Conservation (phyloP, 2,888 invertebrate species). For the Petrophora chlorosata region DNA sequence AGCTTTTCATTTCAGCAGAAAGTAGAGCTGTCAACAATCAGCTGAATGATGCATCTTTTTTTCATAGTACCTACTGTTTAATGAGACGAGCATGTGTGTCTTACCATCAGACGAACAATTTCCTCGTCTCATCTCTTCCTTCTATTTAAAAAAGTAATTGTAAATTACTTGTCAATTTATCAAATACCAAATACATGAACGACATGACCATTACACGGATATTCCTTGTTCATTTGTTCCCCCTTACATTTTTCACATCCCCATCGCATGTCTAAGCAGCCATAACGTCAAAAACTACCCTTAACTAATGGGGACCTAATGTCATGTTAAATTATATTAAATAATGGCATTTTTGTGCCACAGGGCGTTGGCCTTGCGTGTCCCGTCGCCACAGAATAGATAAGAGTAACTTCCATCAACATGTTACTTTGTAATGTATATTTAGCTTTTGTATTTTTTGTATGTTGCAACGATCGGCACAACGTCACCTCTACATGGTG, state of each 20-base stretch:
- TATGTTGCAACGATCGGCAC: too few species aligned
- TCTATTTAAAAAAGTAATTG: too few species aligned
- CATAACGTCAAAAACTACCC: slow-evolving; percentile 28
- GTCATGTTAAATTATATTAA: slow-evolving; percentile 52
- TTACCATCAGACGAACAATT: too few species aligned
- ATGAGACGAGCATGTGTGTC: too few species aligned
- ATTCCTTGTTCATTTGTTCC: neutral
- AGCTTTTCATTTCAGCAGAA: too few species aligned
- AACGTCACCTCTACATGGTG: too few species aligned
- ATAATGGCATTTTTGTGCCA: slow-evolving; percentile 50
- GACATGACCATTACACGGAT: neutral
- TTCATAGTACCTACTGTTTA: too few species aligned
- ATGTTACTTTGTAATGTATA: neutral
- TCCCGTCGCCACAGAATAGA: slow-evolving; percentile 7
- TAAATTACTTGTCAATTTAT: too few species aligned
- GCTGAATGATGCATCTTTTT: too few species aligned
- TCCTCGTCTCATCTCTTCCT: too few species aligned
- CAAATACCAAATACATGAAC: neutral
- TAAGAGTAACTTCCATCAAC: neutral
- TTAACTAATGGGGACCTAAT: slow-evolving; percentile 41
- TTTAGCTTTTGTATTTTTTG: neutral
- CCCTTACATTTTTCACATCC: slow-evolving; percentile 1
- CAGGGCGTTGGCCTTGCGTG: slow-evolving; percentile 44
- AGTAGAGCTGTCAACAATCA: too few species aligned
- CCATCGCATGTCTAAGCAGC: slow-evolving; percentile 34